These are phyloP conservation scores for Cryptomyrus ogoouensis DNA, from an alignment of 2,113 vertebrate genomes.

Conservation along the genomic window DNA sequence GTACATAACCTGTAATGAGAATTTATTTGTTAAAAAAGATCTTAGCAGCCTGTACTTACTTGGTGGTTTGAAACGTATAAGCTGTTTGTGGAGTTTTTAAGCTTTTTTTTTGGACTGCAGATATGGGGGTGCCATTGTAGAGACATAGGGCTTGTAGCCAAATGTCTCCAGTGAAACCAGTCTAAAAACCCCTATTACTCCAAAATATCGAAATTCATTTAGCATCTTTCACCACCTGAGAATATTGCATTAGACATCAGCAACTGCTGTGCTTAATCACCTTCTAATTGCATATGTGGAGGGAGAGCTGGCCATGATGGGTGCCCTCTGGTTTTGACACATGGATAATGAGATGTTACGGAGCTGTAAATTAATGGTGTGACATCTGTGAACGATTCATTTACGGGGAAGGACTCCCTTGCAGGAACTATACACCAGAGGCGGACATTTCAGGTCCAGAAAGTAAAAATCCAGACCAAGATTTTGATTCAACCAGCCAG, in stretches of 20 bases:
- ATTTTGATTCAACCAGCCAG: too few relatives aligned
- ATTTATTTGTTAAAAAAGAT: too few relatives aligned
- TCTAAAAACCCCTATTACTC: neutral
- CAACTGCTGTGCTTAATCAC: neutral
- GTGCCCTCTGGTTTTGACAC: neutral
- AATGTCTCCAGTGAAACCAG: neutral
- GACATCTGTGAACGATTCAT: too few relatives aligned
- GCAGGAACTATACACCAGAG: too few relatives aligned
- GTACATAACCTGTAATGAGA: too few relatives aligned
- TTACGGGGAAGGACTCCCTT: too few relatives aligned
- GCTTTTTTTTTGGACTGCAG: too few relatives aligned
- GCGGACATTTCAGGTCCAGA: too few relatives aligned
- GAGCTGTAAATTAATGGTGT: neutral
- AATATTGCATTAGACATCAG: neutral
- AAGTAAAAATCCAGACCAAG: too few relatives aligned
- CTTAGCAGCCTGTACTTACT: too few relatives aligned
- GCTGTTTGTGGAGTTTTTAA: too few relatives aligned
- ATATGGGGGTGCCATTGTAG: neutral
- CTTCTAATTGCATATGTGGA: neutral
- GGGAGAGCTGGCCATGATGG: neutral
- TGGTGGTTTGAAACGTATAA: too few relatives aligned
- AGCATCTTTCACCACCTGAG: neutral
- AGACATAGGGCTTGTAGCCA: neutral
- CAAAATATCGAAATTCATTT: neutral
- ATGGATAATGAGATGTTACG: neutral